Base-by-base conservation (phyloP, 2,797 vertebrate genomes). In the Micromesistius poutassou region DNA sequence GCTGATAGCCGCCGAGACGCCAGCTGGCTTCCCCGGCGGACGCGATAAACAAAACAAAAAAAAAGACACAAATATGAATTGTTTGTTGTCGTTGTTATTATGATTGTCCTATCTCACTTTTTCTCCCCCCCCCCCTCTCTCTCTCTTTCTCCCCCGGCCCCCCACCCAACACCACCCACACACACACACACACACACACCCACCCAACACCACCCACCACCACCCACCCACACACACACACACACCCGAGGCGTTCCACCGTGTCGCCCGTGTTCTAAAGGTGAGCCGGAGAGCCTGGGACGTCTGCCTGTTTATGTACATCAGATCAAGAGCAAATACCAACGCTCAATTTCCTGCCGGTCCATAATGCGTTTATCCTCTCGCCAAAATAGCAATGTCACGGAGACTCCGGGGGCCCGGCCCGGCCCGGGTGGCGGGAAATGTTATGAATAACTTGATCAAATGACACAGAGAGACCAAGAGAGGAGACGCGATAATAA, bases 381-480 rank as follows among this genome's bases (percentile, higher is more conserved):
- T 87, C 4, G 90, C 35, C 35, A 93, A 93, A 94, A 94, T 90
- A 92, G 90, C 92, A 93, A 93, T 92, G 93, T 89, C 92, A 92
- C 87, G 86, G 87, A 90, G 90, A 90, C 89, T 90, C 89, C 84
- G 81, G 85, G 90, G 89, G n/a, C n/a, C n/a, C n/a, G n/a, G n/a
- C n/a, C 90, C 87, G 90, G 86, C 87, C 89, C 81, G 92, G 89
- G 14, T 4, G 86, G 89, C 86, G 89, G 85, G 90, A 91, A 91
- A 91, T 88, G 87, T 91, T 92, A 92, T 93, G 91, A 93, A 93
- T 93, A 93, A 92, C 89, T 88, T 90, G 84, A 94, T 93, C 89
- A 90, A 92, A 93, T 93, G 91, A 93, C 92, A 90, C 86, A 89
- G 87, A 83, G 73, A 35, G 88, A 86, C 88, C 84, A 87, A 83